Evolutionary conservation across 2,113 vertebrate species (phyloP).

Genomic region (Setophaga petechia): DNA sequence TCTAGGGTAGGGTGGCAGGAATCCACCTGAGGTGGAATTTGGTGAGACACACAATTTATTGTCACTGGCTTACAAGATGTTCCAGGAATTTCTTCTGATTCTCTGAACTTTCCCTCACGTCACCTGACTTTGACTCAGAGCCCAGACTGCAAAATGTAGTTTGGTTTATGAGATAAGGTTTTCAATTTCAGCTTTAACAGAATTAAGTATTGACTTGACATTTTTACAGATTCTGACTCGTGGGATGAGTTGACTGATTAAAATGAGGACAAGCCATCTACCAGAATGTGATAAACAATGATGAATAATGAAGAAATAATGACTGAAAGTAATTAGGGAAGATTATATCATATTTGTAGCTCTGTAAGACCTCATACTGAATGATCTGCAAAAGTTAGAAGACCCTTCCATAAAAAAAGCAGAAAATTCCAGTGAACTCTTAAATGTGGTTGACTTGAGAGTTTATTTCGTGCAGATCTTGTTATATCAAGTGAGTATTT

Average conservation of each 20-base stretch:
- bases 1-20: not conserved
- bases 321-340: not conserved
- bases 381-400: not conserved
- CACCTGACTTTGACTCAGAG: conserved; percentile 48
- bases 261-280: conserved; percentile 43
- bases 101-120: not conserved
- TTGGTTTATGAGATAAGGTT: conserved; percentile 41
- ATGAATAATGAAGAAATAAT: not conserved
- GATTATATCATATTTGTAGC: not conserved
- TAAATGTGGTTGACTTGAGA: not conserved
- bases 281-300: not conserved
- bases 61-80: not conserved
- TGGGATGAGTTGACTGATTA: conserved; percentile 59
- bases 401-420: not conserved
- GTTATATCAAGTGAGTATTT: not conserved
- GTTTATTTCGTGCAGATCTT: not conserved
- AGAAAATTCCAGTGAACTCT: not conserved
- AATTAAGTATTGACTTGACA: conserved; percentile 51
- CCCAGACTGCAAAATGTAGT: conserved; percentile 33
- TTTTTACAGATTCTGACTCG: conserved; percentile 64
- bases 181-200: conserved; percentile 48
- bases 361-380: not conserved
- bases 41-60: not conserved
- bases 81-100: conserved; percentile 47
- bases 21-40: not conserved